Conservation (phyloP, 2,888 invertebrate species). For the Cryptocheilus praepositus region DNA sequence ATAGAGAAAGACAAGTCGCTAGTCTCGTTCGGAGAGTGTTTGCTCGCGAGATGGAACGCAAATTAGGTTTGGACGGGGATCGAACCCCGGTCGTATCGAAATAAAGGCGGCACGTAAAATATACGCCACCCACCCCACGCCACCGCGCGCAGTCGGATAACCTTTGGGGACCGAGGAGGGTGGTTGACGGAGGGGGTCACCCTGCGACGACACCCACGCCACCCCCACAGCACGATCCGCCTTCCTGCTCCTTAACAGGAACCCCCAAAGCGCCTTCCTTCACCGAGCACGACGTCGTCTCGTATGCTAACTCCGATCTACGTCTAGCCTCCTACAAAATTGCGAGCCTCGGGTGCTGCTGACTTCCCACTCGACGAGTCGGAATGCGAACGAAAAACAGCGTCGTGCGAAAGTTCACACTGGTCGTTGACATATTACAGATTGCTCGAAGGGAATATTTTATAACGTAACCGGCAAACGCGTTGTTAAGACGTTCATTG, state of each 20-base stretch:
- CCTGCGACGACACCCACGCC: conserved; percentile 24
- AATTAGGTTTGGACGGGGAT: conserved; percentile 72
- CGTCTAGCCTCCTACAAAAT: conserved; percentile 40
- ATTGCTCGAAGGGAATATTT: too few relatives aligned
- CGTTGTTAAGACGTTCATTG: too few relatives aligned
- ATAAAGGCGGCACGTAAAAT: conserved; percentile 70
- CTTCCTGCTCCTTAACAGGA: conserved; percentile 22
- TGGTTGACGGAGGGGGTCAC: conserved; percentile 11
- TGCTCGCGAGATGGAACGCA: conserved; percentile 72
- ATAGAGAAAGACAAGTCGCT: conserved; percentile 16
- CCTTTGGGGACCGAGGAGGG: conserved; percentile 47
- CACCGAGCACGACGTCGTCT: conserved; percentile 31
- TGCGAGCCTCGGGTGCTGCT: conserved; percentile 24
- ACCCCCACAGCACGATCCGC: conserved; percentile 17
- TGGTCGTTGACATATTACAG: too few relatives aligned
- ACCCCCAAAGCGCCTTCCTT: conserved; percentile 32
- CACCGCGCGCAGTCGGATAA: conserved; percentile 39
- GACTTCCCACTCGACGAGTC: not conserved
- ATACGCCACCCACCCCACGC: conserved; percentile 51
- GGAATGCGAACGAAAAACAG: too few relatives aligned
- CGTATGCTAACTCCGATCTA: conserved; percentile 46
- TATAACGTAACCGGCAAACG: too few relatives aligned
- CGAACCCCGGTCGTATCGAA: conserved; percentile 69
- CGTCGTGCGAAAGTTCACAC: too few relatives aligned
- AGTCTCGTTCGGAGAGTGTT: conserved; percentile 59